Percentiles rank a stretch among this genome's conserved stretches.
Conservation (phyloP, 2,113 vertebrate genomes). For the Pan troglodytes region NHGRI_mPanTro3-v2.1_pri NC_086015.1:166381501-166382000, state of each 20-base stretch:
- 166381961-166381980: neutral
- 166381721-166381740: neutral
- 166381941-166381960: neutral
- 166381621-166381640: neutral
- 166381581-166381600: neutral
- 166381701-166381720: neutral
- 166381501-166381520: neutral
- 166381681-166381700: neutral
- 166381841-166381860: neutral
- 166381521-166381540: constrained; percentile 35
- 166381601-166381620: neutral
- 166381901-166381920: neutral
- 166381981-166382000: neutral
- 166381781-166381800: neutral
- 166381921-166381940: neutral
- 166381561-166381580: neutral
- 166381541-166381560: neutral
- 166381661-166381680: neutral
- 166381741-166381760: neutral
- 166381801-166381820: neutral
- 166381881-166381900: neutral
- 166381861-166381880: neutral
- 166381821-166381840: constrained; percentile 16
- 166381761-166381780: neutral
- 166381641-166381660: neutral